phyloP scores from a whole-genome alignment of 1,140 invertebrate genomes.

The Nymphalis io region DNA sequence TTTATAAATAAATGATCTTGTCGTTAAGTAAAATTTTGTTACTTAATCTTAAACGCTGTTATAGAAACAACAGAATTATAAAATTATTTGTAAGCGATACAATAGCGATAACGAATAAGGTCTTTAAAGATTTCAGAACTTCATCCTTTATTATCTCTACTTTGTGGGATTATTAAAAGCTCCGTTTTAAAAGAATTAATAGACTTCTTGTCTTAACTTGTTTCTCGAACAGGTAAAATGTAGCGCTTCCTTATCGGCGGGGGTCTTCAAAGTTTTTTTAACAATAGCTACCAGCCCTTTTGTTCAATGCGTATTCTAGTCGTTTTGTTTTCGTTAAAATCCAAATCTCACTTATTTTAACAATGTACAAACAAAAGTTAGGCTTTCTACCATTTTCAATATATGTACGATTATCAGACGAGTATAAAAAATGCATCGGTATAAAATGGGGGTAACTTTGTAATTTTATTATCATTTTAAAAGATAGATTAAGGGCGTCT shows the following conservation, averaged over 20 bases:
- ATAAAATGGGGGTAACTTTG: too few relatives aligned
- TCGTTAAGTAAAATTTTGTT: background rate
- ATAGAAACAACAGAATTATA: background rate
- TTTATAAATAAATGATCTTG: background rate
- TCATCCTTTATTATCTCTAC: conserved; percentile 23
- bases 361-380: background rate
- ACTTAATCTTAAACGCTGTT: background rate
- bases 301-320: conserved; percentile 8
- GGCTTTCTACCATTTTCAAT: too few relatives aligned
- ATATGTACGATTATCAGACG: too few relatives aligned
- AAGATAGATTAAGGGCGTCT: too few relatives aligned
- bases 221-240: conserved; percentile 51
- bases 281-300: conserved; percentile 35
- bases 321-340: background rate
- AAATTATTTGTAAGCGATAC: background rate
- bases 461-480: too few relatives aligned
- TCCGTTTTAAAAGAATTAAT: conserved; percentile 27
- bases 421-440: too few relatives aligned
- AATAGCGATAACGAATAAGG: background rate
- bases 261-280: conserved; percentile 38
- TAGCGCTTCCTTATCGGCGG: conserved; percentile 41
- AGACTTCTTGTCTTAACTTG: conserved; percentile 50
- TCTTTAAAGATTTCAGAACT: background rate
- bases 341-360: background rate
- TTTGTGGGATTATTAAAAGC: conserved; percentile 33